Conservation (phyloP, 2,797 vertebrate species). For the Amazona finschi region DNA sequence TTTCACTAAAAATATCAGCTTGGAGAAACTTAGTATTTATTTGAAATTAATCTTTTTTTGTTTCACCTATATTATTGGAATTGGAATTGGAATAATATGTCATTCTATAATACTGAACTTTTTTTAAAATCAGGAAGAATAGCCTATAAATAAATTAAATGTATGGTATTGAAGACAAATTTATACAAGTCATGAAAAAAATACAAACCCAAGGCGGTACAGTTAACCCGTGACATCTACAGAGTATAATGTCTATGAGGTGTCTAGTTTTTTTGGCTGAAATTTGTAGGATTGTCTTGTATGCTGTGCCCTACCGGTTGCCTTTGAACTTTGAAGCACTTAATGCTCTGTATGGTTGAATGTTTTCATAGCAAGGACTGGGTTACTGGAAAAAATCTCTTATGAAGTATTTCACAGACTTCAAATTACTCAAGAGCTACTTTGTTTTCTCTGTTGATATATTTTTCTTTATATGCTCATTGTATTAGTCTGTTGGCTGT, state of each 20-base stretch:
- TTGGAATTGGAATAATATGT: neutral
- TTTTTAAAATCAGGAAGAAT: neutral
- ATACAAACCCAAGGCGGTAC: neutral
- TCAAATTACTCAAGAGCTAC: neutral
- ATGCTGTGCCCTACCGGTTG: neutral
- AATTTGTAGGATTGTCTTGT: neutral
- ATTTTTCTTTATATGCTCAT: neutral
- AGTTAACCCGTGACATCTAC: neutral
- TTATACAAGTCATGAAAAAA: neutral
- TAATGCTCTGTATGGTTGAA: neutral
- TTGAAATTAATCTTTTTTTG: neutral
- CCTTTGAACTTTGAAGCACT: neutral
- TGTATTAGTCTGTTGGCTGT: neutral
- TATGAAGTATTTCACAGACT: neutral
- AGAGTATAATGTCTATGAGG: neutral
- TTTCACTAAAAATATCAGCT: neutral
- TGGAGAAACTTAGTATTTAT: neutral
- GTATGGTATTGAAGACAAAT: neutral
- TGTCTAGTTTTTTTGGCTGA: neutral
- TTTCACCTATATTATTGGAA: neutral
- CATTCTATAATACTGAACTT: neutral
- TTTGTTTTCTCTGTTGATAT: neutral
- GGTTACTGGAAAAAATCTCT: neutral
- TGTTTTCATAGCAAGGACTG: neutral
- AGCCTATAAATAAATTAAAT: neutral